Conservation (phyloP, 2,888 invertebrate genomes). For the Halocaridina rubra region DNA sequence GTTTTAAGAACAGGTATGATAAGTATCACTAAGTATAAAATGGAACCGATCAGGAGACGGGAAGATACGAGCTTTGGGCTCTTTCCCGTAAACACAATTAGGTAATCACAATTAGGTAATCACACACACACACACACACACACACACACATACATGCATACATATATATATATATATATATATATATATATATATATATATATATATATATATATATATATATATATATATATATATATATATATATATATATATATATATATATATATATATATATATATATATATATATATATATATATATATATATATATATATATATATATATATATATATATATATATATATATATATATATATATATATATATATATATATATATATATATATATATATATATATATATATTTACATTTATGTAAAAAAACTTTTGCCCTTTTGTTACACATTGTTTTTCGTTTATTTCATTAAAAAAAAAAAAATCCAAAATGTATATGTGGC, state of each 20-base stretch:
- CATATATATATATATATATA: not conserved
- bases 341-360: not conserved
- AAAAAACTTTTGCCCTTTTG: too few species aligned
- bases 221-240: not conserved
- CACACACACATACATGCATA: not conserved
- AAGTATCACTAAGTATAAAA: too few species aligned
- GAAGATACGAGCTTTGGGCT: too few species aligned
- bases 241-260: not conserved
- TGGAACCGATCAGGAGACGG: too few species aligned
- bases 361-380: not conserved
- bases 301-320: not conserved
- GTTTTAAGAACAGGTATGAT: too few species aligned
- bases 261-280: conserved; percentile 10
- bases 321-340: not conserved
- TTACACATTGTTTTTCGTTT: too few species aligned
- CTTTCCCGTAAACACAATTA: too few species aligned
- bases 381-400: not conserved
- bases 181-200: not conserved
- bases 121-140: conserved; percentile 18
- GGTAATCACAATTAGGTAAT: too few species aligned
- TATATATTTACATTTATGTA: not conserved
- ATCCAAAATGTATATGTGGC: too few species aligned
- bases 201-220: not conserved
- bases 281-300: not conserved
- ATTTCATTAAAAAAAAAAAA: too few species aligned